Base-by-base conservation (phyloP, 2,888 invertebrate genomes). In the Caenorhabditis virilis region DNA sequence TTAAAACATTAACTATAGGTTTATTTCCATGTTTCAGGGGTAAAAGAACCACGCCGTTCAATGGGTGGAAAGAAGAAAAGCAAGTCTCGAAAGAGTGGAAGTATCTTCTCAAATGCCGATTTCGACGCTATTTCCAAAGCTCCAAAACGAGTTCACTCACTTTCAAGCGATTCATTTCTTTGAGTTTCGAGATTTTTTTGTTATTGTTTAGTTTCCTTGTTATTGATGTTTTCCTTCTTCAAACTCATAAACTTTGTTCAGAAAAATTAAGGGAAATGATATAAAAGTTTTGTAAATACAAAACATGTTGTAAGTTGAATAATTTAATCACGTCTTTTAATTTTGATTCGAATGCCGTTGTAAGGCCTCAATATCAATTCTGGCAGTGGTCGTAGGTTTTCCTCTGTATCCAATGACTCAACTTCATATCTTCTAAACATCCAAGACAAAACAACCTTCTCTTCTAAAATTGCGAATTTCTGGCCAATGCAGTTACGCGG, bases 391-490 rank as follows among this genome's bases (percentile, higher is more conserved):
- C 64, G 33, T 4, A 58, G 47, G 41, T 64, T 64, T 36, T 45
- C 46, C 30, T 50, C 54, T 6, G 50, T 64, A 26, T 64, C 46
- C 33, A 47, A 9, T 30, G 52, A 52, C 18, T 50, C 58, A 22
- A 64, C 64, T 18, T 58, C 47, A 22, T 39, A 64, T 41, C 51
- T 64, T 25, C 64, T 45, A 45, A 64, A 64, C 26, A 64, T 50
- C 51, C 55, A 54, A 20, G 58, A 58, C 7, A 64, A n/a, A 6
- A 84, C 68, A 0, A 83, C 82, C 62, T 86, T 86, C 74, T 84
- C 83, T 63, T 86, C 85, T 60, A 84, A 69, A 59, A 84, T 58
- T 22, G 85, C 85, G 78, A 85, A 85, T 63, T 84, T 84, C 66
- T 85, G 85, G 22, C 78, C 79, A 20, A 80, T 80, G 39, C 79